A percentile compares a stretch with the other conserved stretches of the same genome.
Conservation (phyloP, 1,140 invertebrate genomes). For the Dendroctonus valens region DNA sequence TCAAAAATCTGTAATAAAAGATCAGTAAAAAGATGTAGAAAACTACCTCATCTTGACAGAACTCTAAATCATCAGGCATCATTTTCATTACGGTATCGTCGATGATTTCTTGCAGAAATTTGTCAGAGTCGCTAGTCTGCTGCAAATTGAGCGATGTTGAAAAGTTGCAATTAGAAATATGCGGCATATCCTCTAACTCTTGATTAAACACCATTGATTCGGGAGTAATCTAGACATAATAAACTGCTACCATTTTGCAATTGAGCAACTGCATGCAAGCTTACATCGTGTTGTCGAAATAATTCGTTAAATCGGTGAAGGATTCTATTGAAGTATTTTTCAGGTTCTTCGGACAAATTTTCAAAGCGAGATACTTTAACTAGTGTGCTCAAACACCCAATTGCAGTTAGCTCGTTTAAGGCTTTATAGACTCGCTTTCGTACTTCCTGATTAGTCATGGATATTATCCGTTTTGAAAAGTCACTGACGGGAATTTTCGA, state of each 20-base stretch:
- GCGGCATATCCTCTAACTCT: neutral
- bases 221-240: slow-evolving; percentile 5
- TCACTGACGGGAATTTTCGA: slow-evolving; percentile 16
- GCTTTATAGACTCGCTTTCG: slow-evolving; percentile 19
- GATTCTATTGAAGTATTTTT: neutral
- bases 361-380: neutral
- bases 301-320: slow-evolving; percentile 1
- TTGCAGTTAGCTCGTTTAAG: slow-evolving; percentile 14
- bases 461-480: slow-evolving; percentile 21
- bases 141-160: neutral
- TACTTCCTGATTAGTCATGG: slow-evolving; percentile 17
- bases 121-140: neutral
- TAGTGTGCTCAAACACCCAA: slow-evolving; percentile 19
- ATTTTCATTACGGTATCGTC: slow-evolving; percentile 23
- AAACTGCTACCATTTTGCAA: neutral
- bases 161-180: neutral
- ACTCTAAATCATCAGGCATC: slow-evolving; percentile 15
- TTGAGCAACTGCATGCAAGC: neutral
- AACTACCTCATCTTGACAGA: slow-evolving; percentile 17
- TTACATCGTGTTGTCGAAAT: slow-evolving; percentile 11
- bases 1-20: slow-evolving; percentile 1
- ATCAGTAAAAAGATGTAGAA: neutral
- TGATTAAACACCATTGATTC: slow-evolving; percentile 21
- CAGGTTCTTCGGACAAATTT: neutral
- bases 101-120: slow-evolving; percentile 18